These are phyloP conservation scores for Radopholus similis DNA, from an alignment of 1,140 invertebrate genomes.

Conservation along the genomic window DNA sequence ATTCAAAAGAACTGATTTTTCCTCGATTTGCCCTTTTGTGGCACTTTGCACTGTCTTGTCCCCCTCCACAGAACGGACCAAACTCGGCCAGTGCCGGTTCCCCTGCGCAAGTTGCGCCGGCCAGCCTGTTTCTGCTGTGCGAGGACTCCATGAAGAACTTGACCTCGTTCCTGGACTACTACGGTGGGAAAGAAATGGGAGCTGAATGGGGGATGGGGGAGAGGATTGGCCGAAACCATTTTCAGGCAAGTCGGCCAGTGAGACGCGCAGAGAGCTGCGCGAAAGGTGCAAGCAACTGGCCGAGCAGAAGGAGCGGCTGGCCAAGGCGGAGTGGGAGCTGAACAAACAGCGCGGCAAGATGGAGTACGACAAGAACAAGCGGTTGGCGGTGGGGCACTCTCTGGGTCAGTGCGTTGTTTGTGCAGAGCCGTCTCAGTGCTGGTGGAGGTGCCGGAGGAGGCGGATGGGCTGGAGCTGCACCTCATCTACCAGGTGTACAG, in stretches of 20 bases:
- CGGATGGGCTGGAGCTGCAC: slow-evolving; percentile 31
- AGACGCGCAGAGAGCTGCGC: slow-evolving; percentile 47
- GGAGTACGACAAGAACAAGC: slow-evolving; percentile 57
- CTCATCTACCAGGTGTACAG: slow-evolving; percentile 57
- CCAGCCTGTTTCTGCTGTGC: slow-evolving; percentile 45
- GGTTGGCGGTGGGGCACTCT: slow-evolving; percentile 25
- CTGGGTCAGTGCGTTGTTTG: neutral
- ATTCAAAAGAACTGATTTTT: neutral
- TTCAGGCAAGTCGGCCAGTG: slow-evolving; percentile 44
- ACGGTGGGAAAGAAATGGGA: slow-evolving; percentile 42
- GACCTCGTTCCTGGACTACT: slow-evolving; percentile 52
- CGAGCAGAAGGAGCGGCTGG: slow-evolving; percentile 39
- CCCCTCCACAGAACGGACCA: neutral
- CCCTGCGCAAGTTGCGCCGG: slow-evolving; percentile 16
- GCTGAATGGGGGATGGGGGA: too few species aligned
- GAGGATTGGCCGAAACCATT: neutral
- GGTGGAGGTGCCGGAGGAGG: slow-evolving; percentile 42
- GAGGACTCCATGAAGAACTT: slow-evolving; percentile 55
- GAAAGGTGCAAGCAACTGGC: slow-evolving; percentile 36
- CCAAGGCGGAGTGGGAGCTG: slow-evolving; percentile 45
- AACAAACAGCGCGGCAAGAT: slow-evolving; percentile 49
- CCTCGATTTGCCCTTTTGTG: too few species aligned
- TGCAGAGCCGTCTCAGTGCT: slow-evolving; percentile 44
- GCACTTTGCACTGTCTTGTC: too few species aligned
- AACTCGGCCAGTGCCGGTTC: neutral